These are phyloP conservation scores for Takifugu ocellatus DNA, from an alignment of 2,797 vertebrate genomes.

Conservation along the genomic window DNA sequence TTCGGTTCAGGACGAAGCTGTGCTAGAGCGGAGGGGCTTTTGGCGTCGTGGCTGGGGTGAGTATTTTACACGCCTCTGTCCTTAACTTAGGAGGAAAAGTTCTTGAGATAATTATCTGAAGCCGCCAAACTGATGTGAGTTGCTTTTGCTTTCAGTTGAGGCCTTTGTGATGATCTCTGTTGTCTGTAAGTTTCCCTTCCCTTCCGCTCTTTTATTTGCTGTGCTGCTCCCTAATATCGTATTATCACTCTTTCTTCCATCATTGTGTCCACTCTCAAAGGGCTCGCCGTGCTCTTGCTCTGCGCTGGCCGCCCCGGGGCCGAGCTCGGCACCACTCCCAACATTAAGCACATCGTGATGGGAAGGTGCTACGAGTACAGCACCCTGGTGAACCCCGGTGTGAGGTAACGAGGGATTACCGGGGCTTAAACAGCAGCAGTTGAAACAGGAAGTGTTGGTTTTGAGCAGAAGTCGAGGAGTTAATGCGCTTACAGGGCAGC, in stretches of 20 bases:
- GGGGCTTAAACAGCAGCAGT: too few relatives aligned
- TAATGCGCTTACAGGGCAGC: too few relatives aligned
- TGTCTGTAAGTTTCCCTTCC: background rate
- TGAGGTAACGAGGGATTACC: slow-evolving; percentile 50
- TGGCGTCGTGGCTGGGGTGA: background rate
- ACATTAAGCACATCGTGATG: slow-evolving; percentile 79
- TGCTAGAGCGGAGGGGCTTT: background rate
- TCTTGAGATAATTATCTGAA: too few relatives aligned
- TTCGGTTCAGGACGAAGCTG: background rate
- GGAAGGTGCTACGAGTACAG: slow-evolving; percentile 84
- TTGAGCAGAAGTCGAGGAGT: too few relatives aligned
- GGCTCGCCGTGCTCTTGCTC: slow-evolving; percentile 47
- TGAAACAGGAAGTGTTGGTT: too few relatives aligned
- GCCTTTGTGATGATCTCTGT: slow-evolving; percentile 8
- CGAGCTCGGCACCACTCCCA: slow-evolving; percentile 75
- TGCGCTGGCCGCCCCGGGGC: slow-evolving; percentile 18
- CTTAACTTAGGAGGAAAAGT: too few relatives aligned
- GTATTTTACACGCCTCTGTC: too few relatives aligned
- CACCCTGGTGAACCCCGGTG: slow-evolving; percentile 53
- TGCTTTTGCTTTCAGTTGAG: background rate
- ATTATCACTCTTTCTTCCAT: slow-evolving; percentile 7
- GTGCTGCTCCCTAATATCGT: background rate
- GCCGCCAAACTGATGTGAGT: background rate
- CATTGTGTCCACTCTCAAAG: slow-evolving; percentile 49
- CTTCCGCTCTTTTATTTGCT: background rate